Evolutionary conservation across 2,888 invertebrate genomes (phyloP), one percentile per base, ranked within the genome.

Genomic region (Ophion costatus): DNA sequence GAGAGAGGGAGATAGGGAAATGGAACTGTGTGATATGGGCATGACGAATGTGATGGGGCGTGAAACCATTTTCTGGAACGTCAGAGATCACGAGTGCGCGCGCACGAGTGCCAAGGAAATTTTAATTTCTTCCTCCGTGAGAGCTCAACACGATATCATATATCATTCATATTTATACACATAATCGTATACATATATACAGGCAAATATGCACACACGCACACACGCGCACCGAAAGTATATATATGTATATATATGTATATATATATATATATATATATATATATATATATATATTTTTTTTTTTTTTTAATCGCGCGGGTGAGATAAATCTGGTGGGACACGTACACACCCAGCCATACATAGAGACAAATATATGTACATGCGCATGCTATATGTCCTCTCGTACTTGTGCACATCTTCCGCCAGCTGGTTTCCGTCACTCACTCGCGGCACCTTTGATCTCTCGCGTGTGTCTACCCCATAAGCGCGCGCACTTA

Each of bases 371-470:
- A 6, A 20, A 67, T n/a, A 6, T 9, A 63, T 33, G 45, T 42
- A 75, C 51, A 9, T 42, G 51, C 71, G 14, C 38, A 64, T 42
- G 38, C 51, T 80, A 80, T 83, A 59, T 20, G 11, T 22, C 80
- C 70, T 70, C 75, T 80, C 75, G 57, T 63, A 71, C 75, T 66
- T 56, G 87, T 57, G 89, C 87, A 88, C 89, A 89, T 91, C 90
- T 90, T 90, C 90, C 89, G 90, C 90, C 92, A 92, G 92, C 91
- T 92, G 92, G 91, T 90, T 92, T 92, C 91, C 90, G 92, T 93
- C 92, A 92, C 90, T 92, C 91, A 91, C 77, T 74, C 75, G 89
- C 91, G 91, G 90, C 82, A 82, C 84, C 91, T 92, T 92, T 92
- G 91, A 92, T 92, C 88, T 89, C 88, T 84, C 86, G 84, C 86